Evolutionary conservation across 1,140 invertebrate species (phyloP).

Genomic region (Lerema accius): DNA sequence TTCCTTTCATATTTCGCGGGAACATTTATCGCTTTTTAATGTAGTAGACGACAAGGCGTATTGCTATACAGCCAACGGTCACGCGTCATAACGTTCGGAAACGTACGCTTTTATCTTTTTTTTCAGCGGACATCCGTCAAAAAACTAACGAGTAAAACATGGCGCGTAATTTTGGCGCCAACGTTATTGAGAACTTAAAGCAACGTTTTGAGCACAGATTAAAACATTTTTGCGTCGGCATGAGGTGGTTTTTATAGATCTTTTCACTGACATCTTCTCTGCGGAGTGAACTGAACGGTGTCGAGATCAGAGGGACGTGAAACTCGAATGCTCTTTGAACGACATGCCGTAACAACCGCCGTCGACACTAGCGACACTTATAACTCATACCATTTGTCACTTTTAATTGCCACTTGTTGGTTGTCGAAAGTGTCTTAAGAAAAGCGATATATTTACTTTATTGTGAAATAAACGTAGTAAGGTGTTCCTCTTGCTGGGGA

Average conservation of each 20-base stretch:
- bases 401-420: slow-evolving; percentile 80
- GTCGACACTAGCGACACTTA: slow-evolving; percentile 47
- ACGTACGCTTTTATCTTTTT: slow-evolving; percentile 63
- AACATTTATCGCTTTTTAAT: slow-evolving; percentile 72
- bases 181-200: slow-evolving; percentile 38
- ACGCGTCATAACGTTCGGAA: slow-evolving; percentile 56
- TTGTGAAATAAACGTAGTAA: slow-evolving; percentile 73
- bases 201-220: slow-evolving; percentile 37
- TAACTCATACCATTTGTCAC: slow-evolving; percentile 80
- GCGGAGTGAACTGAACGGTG: slow-evolving; percentile 48
- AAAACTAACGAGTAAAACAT: slow-evolving; percentile 50
- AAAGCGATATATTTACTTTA: slow-evolving; percentile 77
- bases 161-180: slow-evolving; percentile 42
- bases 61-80: slow-evolving; percentile 51
- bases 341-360: slow-evolving; percentile 53
- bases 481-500: slow-evolving; percentile 32
- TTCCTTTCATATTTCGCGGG: slow-evolving; percentile 47
- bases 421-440: slow-evolving; percentile 72
- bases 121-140: slow-evolving; percentile 55
- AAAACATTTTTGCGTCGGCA: slow-evolving; percentile 24
- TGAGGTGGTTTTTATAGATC: slow-evolving; percentile 32
- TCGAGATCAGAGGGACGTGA: slow-evolving; percentile 69
- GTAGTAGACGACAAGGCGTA: slow-evolving; percentile 61
- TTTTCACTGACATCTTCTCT: slow-evolving; percentile 45
- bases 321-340: slow-evolving; percentile 48